These are phyloP conservation scores for Aspidoscelis tigris DNA, from an alignment of 2,113 vertebrate species.

Conservation along the genomic window DNA sequence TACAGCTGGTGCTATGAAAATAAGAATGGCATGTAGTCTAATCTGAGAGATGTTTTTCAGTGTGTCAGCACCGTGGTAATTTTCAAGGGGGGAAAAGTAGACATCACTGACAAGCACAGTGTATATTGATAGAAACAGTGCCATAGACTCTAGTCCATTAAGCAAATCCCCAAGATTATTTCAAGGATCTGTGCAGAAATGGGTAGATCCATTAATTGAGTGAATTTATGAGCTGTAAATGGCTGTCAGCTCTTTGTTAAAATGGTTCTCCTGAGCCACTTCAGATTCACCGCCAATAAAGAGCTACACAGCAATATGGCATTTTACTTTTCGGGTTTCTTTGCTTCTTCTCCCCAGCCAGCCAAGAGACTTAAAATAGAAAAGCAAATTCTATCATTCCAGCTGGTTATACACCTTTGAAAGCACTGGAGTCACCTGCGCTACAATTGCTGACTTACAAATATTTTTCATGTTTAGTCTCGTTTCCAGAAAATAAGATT, in stretches of 20 bases:
- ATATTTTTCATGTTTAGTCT: too few species aligned
- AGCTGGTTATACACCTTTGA: background rate
- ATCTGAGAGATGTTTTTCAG: background rate
- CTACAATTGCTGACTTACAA: background rate
- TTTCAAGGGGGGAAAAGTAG: background rate
- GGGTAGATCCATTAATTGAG: slow-evolving; percentile 30
- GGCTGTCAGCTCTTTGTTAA: slow-evolving; percentile 21
- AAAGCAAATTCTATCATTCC: background rate
- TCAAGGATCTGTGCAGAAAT: background rate
- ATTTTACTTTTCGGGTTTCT: background rate
- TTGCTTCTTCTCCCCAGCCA: too few species aligned
- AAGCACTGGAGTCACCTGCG: background rate
- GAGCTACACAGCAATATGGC: background rate
- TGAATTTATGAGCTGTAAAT: slow-evolving; percentile 23
- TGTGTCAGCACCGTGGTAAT: background rate
- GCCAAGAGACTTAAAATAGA: background rate
- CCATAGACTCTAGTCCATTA: background rate
- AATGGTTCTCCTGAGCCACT: slow-evolving; percentile 27
- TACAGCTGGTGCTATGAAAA: too few species aligned
- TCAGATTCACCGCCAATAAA: slow-evolving; percentile 7
- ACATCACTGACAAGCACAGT: background rate
- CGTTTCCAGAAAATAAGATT: background rate
- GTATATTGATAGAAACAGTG: background rate
- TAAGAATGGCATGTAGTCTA: too few species aligned
- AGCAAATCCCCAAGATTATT: slow-evolving; percentile 12